Conservation (phyloP, 2,113 vertebrate genomes). For the Microtus pennsylvanicus region DNA sequence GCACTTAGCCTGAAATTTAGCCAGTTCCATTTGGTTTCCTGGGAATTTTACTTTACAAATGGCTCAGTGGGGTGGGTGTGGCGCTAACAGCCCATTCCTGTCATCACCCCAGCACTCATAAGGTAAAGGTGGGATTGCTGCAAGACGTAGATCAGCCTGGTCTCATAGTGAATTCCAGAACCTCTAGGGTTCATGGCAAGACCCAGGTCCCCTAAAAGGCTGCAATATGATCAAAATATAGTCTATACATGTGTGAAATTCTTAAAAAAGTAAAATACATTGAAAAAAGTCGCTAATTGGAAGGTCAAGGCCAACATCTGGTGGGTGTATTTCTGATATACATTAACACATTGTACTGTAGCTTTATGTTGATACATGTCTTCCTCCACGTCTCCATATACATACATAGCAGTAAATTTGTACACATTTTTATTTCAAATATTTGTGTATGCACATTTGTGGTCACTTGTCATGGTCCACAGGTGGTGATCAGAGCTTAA, state of each 20-base stretch:
- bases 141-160: not conserved
- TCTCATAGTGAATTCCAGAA: not conserved
- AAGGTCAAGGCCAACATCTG: not conserved
- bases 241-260: not conserved
- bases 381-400: not conserved
- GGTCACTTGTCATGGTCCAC: not conserved
- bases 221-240: not conserved
- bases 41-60: slow-evolving; percentile 58
- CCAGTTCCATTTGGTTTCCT: not conserved
- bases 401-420: not conserved
- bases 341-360: not conserved
- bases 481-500: not conserved
- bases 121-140: not conserved
- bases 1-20: not conserved
- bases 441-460: not conserved
- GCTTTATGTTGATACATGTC: not conserved
- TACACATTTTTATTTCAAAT: not conserved
- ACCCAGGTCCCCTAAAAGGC: not conserved
- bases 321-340: slow-evolving; percentile 12
- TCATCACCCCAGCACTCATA: no score
- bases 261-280: not conserved
- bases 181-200: not conserved
- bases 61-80: not conserved
- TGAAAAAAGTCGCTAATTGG: not conserved
- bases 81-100: not conserved